Base-by-base conservation (phyloP, 2,113 vertebrate species). In the human region DNA sequence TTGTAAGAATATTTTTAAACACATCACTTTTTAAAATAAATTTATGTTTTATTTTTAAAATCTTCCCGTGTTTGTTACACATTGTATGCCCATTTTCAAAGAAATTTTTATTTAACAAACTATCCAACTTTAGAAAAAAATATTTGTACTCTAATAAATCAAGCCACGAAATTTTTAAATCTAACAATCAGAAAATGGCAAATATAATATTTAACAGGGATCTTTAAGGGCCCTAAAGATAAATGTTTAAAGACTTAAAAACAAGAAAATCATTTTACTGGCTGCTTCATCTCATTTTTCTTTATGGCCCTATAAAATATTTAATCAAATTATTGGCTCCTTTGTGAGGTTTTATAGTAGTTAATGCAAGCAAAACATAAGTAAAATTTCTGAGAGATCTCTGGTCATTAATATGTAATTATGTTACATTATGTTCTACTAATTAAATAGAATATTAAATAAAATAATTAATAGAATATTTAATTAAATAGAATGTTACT, bases 1-100 rank as follows among this genome's bases (percentile, higher is more conserved):
- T 91, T 85, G 75, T 22, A 66, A 82, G 52, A 80, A 40, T 59
- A 79, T 32, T 93, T 97, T 79, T 38, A 92, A 91, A 90, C 10
- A 64, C 8, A 50, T 30, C 32, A 40, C 61, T 35, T 80, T 93
- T 68, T 57, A 59, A 87, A 90, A 45, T 75, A 73, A 85, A 70
- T 40, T 87, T 57, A 75, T 35, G 23, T 68, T 92, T 96, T 27
- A 78, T 79, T 48, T n/a, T 20, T 50, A 59, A 96, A 88, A 32
- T 0, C 5, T 10, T 89, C 23, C 16, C 66, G 22, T 86, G 1
- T 89, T 83, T 96, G 8, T 43, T 55, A n/a, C 18, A 55, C 2
- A 95, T 72, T 61, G 20, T 35, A 7, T 45, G n/a, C 1, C 9
- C 22, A 52, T 86, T 95, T 95, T 84, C 32, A 92, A 59, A 90